Evolutionary conservation across 2,113 vertebrate genomes (phyloP).

Genomic region (Indicator maculatus): DNA sequence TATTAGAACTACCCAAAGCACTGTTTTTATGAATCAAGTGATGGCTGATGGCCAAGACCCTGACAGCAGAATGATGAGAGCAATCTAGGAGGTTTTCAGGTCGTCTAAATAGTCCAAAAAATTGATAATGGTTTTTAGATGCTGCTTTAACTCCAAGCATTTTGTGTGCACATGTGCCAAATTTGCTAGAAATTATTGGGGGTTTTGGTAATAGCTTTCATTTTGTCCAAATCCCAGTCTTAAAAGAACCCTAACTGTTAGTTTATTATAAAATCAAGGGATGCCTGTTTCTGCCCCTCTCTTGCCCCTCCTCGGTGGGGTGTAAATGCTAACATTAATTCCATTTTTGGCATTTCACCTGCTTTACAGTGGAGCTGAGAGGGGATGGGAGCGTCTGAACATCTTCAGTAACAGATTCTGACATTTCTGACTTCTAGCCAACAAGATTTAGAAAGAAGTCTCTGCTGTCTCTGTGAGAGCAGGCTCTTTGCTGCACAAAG

Average conservation of each 20-base stretch:
- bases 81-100: background rate
- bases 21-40: background rate
- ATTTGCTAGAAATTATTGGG: background rate
- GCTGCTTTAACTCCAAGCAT: background rate
- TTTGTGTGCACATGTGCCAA: background rate
- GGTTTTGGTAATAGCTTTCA: background rate
- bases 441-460: background rate
- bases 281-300: background rate
- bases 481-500: background rate
- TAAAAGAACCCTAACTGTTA: background rate
- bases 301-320: accelerated
- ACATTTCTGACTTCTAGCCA: slow-evolving; percentile 9
- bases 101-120: background rate
- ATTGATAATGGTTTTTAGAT: background rate
- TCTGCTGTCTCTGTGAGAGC: background rate
- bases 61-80: background rate
- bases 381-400: background rate
- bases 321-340: background rate
- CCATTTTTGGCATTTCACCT: background rate
- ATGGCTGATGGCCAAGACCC: background rate
- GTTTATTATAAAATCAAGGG: background rate
- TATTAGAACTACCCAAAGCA: background rate
- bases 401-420: background rate
- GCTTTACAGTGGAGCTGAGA: background rate
- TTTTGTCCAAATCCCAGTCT: background rate